Evolutionary conservation across 2,113 vertebrate species (phyloP), one percentile per base, ranked within the genome.

Genomic region (Osmerus mordax): DNA sequence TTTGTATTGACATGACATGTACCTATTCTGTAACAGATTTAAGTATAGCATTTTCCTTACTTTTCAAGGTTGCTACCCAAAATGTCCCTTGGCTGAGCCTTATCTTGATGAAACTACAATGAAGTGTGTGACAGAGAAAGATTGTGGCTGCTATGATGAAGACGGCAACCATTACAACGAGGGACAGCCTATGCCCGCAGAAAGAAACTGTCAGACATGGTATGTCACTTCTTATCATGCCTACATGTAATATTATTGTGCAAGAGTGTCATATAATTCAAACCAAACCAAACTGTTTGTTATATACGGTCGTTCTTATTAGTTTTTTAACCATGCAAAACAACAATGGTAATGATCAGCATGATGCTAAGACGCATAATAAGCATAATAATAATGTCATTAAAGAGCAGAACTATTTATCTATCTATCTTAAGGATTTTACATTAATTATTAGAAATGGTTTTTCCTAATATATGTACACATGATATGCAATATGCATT

Each of bases 41-140:
- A 28, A 3, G 25, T 28, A 28, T 28, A 28, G 25, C 3, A 28
- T 28, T 28, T 28, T 53, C 13, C 55, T 59, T 64, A 8, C 25
- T 16, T 78, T 83, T 80, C 65, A 79, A 98, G 96, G 96, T 9
- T 98, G 95, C 81, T 98, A 96, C 82, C 95, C 96, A 77, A 86
- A 85, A 3, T 98, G 96, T 78, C 94, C 95, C 3, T 61, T 77
- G 3, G 82, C 88, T 21, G 79, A 87, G 1, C 78, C 93, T 4
- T 94, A 93, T 89, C 92, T 96, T 29, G 92, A 96, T 23, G 95
- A 98, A 82, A 90, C 73, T 59, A 84, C 70, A 0, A 97, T 96
- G 95, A 86, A 82, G 4, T 98, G 96, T 81, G 94, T 96, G 69
- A 13, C 73, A 53, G 0, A 23, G 9, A 15, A 78, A 55, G 2